Evolutionary conservation across 2,797 vertebrate genomes (phyloP).

Genomic region (Ctenopoma kingsleyae): DNA sequence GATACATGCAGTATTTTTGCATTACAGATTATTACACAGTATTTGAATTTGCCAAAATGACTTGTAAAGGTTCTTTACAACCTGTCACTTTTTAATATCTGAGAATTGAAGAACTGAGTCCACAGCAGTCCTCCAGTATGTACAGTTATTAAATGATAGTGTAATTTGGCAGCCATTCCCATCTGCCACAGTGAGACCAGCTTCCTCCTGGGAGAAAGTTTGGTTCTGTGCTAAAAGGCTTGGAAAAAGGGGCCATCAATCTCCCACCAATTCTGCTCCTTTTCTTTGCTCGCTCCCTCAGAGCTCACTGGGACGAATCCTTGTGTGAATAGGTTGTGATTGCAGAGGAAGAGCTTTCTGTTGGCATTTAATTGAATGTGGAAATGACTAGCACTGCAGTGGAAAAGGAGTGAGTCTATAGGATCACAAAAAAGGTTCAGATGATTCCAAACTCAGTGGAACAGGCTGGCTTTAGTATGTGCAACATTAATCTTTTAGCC

Average conservation of each 20-base stretch:
- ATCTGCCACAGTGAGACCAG: not conserved
- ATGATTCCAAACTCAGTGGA: conserved; percentile 3
- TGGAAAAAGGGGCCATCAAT: conserved; percentile 8
- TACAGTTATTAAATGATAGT: conserved; percentile 15
- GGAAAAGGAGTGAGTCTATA: not conserved
- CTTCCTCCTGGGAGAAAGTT: conserved; percentile 31
- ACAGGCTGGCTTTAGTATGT: not conserved
- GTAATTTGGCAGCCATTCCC: conserved; percentile 13
- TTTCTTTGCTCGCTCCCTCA: not conserved
- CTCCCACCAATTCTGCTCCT: not conserved
- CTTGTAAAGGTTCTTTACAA: not conserved
- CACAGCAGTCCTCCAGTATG: not conserved
- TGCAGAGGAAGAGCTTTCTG: conserved; percentile 24
- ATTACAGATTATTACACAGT: not conserved
- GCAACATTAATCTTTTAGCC: not conserved
- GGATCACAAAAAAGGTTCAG: not conserved
- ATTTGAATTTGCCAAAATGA: not conserved
- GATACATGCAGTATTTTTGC: not conserved
- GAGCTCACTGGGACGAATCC: conserved; percentile 2
- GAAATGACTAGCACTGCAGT: not conserved
- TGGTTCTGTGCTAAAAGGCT: conserved; percentile 16
- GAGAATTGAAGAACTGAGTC: conserved; percentile 10
- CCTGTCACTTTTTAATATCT: not conserved
- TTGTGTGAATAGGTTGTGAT: conserved; percentile 19
- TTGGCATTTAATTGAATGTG: conserved; percentile 13